These are phyloP conservation scores for Peromyscus polionotus DNA, from an alignment of 2,113 vertebrate genomes.

Conservation along the genomic window DNA sequence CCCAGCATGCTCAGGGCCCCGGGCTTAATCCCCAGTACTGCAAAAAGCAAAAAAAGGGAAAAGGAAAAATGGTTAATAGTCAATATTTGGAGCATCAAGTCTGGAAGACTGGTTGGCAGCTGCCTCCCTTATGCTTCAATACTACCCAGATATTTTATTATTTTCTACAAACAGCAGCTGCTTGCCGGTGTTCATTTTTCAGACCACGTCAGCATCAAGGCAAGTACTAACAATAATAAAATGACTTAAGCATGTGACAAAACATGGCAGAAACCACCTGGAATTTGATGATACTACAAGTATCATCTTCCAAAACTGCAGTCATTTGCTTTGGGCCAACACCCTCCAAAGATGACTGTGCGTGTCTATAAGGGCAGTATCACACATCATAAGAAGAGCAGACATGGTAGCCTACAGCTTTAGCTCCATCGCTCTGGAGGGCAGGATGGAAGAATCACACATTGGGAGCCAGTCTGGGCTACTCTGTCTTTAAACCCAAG, in stretches of 20 bases:
- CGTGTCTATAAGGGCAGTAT: neutral
- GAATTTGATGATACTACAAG: slow-evolving; percentile 54
- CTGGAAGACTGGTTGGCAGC: neutral
- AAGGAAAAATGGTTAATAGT: neutral
- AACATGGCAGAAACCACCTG: neutral
- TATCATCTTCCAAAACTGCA: slow-evolving; percentile 39
- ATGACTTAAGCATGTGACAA: neutral
- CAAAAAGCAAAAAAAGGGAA: neutral
- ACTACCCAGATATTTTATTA: neutral
- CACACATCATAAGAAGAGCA: neutral
- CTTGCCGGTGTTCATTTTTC: neutral
- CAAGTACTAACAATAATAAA: neutral
- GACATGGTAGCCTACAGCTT: accelerated
- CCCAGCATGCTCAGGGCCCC: neutral
- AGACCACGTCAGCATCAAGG: neutral
- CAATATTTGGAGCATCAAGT: neutral
- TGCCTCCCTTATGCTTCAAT: neutral
- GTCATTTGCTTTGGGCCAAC: neutral
- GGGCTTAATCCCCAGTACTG: neutral
- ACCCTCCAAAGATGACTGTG: neutral
- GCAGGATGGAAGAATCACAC: too few species aligned
- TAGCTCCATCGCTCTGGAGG: neutral
- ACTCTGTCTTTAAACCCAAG: neutral
- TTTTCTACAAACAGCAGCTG: neutral
- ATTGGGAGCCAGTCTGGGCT: neutral